Percentiles rank a stretch among this genome's conserved stretches.
Conservation (phyloP, 2,888 invertebrate species). For the Synanthedon myopaeformis region DNA sequence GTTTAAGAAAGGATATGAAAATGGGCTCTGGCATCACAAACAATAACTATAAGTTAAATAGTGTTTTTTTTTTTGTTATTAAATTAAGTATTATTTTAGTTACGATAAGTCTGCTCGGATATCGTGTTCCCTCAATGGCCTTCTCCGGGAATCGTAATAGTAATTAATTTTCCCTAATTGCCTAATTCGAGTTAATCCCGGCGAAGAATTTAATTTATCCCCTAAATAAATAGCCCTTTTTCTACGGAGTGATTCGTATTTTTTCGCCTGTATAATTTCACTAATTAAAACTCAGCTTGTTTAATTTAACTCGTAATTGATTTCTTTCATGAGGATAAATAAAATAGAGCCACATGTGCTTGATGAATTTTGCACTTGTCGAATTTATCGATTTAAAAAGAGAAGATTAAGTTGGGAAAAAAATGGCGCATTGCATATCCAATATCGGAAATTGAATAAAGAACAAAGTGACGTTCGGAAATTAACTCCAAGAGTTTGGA, state of each 20-base stretch:
- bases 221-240: constrained; percentile 11
- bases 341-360: too few species aligned
- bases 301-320: too few species aligned
- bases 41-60: too few species aligned
- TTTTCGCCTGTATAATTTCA: background rate
- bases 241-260: background rate
- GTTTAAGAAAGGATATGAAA: too few species aligned
- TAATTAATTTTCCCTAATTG: constrained; percentile 53
- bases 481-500: constrained; percentile 63
- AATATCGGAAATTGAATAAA: constrained; percentile 68
- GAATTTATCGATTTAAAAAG: too few species aligned
- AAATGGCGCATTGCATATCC: constrained; percentile 19
- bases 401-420: background rate
- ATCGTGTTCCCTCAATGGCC: constrained; percentile 10
- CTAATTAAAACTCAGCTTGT: background rate
- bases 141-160: constrained; percentile 26
- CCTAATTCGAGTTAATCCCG: constrained; percentile 46
- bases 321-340: too few species aligned
- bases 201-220: constrained; percentile 38
- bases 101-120: background rate
- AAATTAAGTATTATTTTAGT: constrained; percentile 2
- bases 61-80: too few species aligned
- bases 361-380: too few species aligned
- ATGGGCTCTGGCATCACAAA: too few species aligned
- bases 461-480: constrained; percentile 68